Evolutionary conservation across 2,113 vertebrate species (phyloP).

Genomic region (Amphiprion ocellaris): DNA sequence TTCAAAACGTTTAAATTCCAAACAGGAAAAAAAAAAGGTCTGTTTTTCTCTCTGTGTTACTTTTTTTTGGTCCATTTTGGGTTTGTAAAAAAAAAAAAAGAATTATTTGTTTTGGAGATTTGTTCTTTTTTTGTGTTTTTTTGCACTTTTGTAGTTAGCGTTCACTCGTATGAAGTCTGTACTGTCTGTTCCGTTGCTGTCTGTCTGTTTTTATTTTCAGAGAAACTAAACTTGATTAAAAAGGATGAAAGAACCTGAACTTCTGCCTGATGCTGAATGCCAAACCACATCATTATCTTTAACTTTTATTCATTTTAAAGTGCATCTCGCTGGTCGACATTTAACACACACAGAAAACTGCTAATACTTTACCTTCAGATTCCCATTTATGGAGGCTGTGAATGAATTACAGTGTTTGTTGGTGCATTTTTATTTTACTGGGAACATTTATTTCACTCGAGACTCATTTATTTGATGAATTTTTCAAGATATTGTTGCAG

Average conservation of each 20-base stretch:
- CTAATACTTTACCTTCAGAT: too few species aligned
- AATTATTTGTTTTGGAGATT: conserved; percentile 27
- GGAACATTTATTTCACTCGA: too few species aligned
- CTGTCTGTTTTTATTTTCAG: conserved; percentile 56
- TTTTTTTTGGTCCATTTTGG: conserved; percentile 20
- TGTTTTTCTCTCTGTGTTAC: conserved; percentile 13
- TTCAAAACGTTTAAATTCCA: not conserved
- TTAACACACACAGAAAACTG: too few species aligned
- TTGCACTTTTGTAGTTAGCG: conserved; percentile 78
- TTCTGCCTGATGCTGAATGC: too few species aligned
- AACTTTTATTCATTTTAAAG: too few species aligned
- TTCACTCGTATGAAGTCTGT: conserved; percentile 72
- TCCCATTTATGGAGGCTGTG: too few species aligned
- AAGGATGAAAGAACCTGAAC: conserved; percentile 56
- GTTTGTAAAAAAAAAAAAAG: conserved; percentile 46
- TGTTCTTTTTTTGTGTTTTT: conserved; percentile 30
- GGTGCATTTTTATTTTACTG: too few species aligned
- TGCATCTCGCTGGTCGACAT: too few species aligned
- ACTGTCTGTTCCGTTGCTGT: conserved; percentile 69
- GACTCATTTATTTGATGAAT: too few species aligned
- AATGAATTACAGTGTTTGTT: too few species aligned
- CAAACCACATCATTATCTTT: too few species aligned
- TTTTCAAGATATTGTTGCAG: too few species aligned
- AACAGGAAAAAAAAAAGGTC: not conserved
- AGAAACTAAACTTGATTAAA: conserved; percentile 78